Base-by-base conservation (phyloP, 2,888 invertebrate species). In the Sminthurinus aureus region DNA sequence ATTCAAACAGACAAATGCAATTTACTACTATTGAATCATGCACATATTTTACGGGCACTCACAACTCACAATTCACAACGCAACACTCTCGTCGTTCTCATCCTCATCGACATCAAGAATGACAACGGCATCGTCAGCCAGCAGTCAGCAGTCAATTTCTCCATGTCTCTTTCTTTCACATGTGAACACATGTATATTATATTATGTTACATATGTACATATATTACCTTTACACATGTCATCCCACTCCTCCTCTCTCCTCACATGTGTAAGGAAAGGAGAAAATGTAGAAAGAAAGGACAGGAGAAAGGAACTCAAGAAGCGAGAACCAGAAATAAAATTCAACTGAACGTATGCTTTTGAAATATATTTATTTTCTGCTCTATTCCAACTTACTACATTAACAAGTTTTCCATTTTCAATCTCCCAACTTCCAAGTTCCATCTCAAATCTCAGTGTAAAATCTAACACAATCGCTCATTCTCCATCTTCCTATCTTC, bases 1-100 rank as follows among this genome's bases (percentile, higher is more conserved):
- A 86, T 86, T 86, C 86, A 85, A 75, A 58, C 83, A 83, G 82
- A 78, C 84, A 85, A 85, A 85, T 85, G 84, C 79, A 85, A 84
- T 84, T 85, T 84, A 67, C 83, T 77, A 80, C 82, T 84, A 83
- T 85, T 85, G 67, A 85, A 85, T 85, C 81, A 73, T 38, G 38
- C 1, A 38, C 38, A 38, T 38, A 38, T 38, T 38, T 38, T 38
- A 38, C 73, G 79, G 13, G 20, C 67, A n/a, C 67, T 69, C 67
- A 78, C 38, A 38, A 6, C 38, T 38, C 84, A 64, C 50, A 74
- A 64, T 50, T 71, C 64, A 51, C 38, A 38, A 38, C 38, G 38
- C 38, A 24, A 73, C 81, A 81, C 74, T 81, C 81, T 75, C n/a
- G n/a, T n/a, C n/a, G n/a, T n/a, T n/a, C n/a, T n/a, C n/a, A n/a